These are phyloP conservation scores for Phymorhynchus buccinoides DNA, from an alignment of 1,140 invertebrate genomes.

Conservation along the genomic window DNA sequence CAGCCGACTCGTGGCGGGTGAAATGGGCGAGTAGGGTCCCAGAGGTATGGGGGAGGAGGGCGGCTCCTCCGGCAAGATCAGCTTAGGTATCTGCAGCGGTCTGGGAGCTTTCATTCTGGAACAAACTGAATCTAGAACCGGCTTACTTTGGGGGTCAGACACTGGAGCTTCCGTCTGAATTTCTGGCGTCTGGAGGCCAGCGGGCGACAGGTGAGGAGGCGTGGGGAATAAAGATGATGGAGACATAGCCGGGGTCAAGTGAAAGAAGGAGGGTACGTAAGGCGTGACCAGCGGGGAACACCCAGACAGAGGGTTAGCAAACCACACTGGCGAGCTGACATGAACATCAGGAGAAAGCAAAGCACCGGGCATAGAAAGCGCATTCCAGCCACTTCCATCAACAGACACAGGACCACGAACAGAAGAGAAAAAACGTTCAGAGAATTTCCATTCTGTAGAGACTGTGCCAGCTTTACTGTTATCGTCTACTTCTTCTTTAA, in stretches of 20 bases:
- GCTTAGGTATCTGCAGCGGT: slow-evolving; percentile 8
- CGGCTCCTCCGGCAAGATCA: not conserved
- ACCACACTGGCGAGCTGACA: not conserved
- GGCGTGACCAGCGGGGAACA: not conserved
- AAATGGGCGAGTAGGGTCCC: slow-evolving; percentile 7
- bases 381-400: not conserved
- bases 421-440: not conserved
- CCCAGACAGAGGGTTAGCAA: not conserved
- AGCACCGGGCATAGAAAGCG: not conserved
- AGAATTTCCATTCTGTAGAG: not conserved
- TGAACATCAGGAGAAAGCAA: not conserved
- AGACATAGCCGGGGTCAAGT: not conserved
- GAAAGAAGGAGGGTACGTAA: not conserved
- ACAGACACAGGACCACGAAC: not conserved
- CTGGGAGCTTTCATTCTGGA: not conserved
- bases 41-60: not conserved
- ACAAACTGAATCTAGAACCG: not conserved
- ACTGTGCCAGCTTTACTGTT: not conserved
- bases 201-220: not conserved
- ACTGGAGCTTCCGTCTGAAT: not conserved
- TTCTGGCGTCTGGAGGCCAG: not conserved
- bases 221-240: slow-evolving; percentile 5
- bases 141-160: not conserved
- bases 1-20: not conserved
- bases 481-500: not conserved